A percentile compares a stretch with the other conserved stretches of the same genome.
Conservation (phyloP, 2,113 vertebrate species). For the Atrichornis clamosus region DNA sequence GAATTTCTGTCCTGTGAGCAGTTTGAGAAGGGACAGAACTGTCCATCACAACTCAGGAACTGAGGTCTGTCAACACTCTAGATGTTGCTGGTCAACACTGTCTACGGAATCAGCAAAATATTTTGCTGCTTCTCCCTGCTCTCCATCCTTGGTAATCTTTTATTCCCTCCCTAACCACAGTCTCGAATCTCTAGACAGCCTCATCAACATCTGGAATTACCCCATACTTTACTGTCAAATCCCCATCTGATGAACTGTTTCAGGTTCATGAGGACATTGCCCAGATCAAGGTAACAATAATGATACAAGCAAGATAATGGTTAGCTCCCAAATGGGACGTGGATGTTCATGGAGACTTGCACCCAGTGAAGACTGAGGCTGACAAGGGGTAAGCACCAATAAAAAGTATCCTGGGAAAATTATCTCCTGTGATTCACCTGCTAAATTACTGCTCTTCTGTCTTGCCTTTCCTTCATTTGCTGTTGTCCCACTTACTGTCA, state of each 20-base stretch:
- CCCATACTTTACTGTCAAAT: background rate
- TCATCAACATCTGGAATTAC: background rate
- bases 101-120: constrained; percentile 25
- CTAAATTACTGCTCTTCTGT: background rate
- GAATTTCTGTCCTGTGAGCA: background rate
- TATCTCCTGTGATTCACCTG: background rate
- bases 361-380: background rate
- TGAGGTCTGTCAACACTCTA: constrained; percentile 21
- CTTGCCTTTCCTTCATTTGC: background rate
- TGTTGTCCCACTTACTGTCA: background rate
- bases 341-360: background rate
- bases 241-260: background rate
- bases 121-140: constrained; percentile 2
- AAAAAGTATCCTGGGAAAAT: background rate
- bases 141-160: background rate
- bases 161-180: background rate
- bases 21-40: background rate
- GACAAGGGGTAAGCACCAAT: background rate
- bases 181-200: background rate
- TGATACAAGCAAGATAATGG: background rate
- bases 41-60: background rate
- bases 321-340: background rate
- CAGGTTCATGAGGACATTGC: background rate
- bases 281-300: background rate
- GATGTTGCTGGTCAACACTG: background rate